phyloP scores from a whole-genome alignment of 2,888 invertebrate genomes.

The Drosophila suboccidentalis region DNA sequence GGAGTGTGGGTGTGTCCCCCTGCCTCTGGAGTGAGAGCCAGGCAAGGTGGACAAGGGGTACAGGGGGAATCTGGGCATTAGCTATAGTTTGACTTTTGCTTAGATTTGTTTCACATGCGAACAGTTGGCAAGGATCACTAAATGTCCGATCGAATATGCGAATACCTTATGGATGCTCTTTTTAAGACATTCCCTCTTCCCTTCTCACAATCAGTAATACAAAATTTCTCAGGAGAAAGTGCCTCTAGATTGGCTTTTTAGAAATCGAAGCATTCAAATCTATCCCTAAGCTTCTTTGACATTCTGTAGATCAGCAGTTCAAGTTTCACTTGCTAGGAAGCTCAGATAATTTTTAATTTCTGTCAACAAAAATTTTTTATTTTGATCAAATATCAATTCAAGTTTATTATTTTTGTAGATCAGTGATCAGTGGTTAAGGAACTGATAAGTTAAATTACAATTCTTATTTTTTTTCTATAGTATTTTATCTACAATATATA shows the following conservation, averaged over 20 bases:
- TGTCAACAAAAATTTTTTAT: neutral
- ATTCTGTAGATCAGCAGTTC: neutral
- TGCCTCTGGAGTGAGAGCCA: constrained; percentile 22
- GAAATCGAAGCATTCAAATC: neutral
- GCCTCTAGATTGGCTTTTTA: neutral
- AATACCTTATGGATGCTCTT: neutral
- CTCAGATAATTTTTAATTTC: neutral
- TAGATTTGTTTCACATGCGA: constrained; percentile 26
- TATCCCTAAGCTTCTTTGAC: no score
- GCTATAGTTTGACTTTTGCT: neutral
- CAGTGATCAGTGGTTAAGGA: neutral
- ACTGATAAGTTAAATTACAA: neutral
- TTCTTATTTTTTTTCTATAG: neutral
- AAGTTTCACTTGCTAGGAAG: no score
- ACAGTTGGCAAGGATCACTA: neutral
- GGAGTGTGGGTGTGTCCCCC: constrained; percentile 11
- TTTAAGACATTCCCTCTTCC: neutral
- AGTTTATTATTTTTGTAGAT: neutral
- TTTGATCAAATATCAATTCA: neutral
- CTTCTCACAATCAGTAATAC: neutral
- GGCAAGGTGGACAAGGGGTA: neutral
- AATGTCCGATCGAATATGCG: constrained; percentile 1
- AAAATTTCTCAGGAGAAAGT: neutral
- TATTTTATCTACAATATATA: neutral
- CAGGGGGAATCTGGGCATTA: constrained; percentile 14